phyloP scores from a whole-genome alignment of 2,797 vertebrate species.

The Capromys pilorides region DNA sequence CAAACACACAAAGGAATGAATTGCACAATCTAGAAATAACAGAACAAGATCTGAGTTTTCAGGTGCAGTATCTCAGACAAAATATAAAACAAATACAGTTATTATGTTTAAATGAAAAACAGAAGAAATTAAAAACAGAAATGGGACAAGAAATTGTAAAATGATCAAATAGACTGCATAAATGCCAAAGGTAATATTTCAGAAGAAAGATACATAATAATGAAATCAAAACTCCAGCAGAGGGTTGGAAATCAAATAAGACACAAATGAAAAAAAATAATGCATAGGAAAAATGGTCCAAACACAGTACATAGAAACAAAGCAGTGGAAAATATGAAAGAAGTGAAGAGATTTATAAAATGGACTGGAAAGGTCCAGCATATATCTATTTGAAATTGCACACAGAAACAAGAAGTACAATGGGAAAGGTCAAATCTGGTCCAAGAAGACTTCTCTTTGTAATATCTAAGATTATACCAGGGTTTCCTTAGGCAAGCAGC shows the following conservation, averaged over 20 bases:
- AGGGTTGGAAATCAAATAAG: background rate
- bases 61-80: background rate
- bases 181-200: background rate
- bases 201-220: background rate
- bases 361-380: background rate
- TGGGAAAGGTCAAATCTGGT: background rate
- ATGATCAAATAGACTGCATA: background rate
- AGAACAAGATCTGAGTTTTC: background rate
- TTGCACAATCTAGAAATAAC: background rate
- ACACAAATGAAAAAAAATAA: background rate
- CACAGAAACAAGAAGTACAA: background rate
- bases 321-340: background rate
- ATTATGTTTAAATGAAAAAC: background rate
- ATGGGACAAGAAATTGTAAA: background rate
- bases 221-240: background rate
- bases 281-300: background rate
- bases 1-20: background rate
- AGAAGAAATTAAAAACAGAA: background rate
- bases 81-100: background rate
- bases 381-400: slow-evolving; percentile 5
- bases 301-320: background rate
- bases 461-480: background rate
- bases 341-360: background rate
- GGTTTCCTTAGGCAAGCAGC: slow-evolving; percentile 37
- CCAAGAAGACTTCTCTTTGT: slow-evolving; percentile 24